Evolutionary conservation across 2,888 invertebrate genomes (phyloP).

Genomic region (Opisthograptis luteolata): DNA sequence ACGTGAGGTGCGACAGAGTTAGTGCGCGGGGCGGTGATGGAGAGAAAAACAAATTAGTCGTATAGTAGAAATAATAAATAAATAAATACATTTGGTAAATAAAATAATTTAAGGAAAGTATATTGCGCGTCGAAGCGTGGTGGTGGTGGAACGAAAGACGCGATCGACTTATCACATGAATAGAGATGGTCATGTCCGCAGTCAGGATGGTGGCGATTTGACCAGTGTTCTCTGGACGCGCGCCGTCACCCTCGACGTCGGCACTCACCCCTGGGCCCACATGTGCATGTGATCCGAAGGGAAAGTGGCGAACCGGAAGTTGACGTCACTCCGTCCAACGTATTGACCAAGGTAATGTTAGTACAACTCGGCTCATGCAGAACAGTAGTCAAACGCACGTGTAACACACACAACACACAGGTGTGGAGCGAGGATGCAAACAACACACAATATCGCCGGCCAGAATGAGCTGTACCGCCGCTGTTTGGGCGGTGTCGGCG

Average conservation of each 20-base stretch:
- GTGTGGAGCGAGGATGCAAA: constrained; percentile 66
- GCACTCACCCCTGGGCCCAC: constrained; percentile 57
- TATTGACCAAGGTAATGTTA: constrained; percentile 16
- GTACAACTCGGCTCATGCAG: constrained; percentile 52
- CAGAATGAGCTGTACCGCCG: constrained; percentile 72
- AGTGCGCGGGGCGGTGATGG: constrained; percentile 61
- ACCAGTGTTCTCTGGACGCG: constrained; percentile 50
- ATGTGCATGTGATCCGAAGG: constrained; percentile 55
- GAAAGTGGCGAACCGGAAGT: constrained; percentile 48
- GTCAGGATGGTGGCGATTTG: constrained; percentile 47
- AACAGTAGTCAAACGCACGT: constrained; percentile 68
- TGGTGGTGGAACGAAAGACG: constrained; percentile 15
- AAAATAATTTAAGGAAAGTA: constrained; percentile 38
- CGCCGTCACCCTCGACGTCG: constrained; percentile 45
- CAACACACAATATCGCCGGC: constrained; percentile 82
- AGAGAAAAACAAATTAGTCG: constrained; percentile 63
- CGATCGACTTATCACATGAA: constrained; percentile 45
- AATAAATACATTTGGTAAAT: constrained; percentile 37
- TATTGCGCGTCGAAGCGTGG: constrained; percentile 55
- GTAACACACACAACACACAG: constrained; percentile 42
- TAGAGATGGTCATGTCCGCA: constrained; percentile 31
- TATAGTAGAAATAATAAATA: constrained; percentile 50
- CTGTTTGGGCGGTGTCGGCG: constrained; percentile 43
- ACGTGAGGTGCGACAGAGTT: constrained; percentile 60
- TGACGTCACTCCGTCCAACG: constrained; percentile 37